A percentile compares a stretch with the other conserved stretches of the same genome.
Evolutionary conservation across 2,888 invertebrate species (phyloP).

Genomic region (Autographa pulchrina): DNA sequence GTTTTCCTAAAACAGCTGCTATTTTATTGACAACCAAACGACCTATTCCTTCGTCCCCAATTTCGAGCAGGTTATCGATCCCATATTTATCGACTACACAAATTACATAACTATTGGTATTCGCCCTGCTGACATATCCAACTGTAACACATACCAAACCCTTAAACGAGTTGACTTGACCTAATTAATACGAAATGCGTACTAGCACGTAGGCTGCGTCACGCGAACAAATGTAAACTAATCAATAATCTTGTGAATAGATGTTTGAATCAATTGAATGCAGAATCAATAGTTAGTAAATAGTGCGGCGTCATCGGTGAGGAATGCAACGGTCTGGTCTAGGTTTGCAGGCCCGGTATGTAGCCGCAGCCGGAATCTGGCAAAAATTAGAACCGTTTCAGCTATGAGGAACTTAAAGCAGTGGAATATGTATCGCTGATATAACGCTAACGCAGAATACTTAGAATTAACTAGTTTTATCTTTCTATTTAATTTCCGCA

Average conservation of each 20-base stretch:
- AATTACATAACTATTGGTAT: constrained; percentile 51
- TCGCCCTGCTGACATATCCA: constrained; percentile 51
- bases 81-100: constrained; percentile 46
- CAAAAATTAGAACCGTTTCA: constrained; percentile 42
- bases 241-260: constrained; percentile 73
- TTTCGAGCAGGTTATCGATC: constrained; percentile 48
- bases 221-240: constrained; percentile 62
- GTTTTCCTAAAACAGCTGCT: constrained; percentile 3
- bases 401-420: constrained; percentile 28
- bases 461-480: neutral
- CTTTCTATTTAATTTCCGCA: neutral
- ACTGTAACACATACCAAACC: constrained; percentile 42
- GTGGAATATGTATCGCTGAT: constrained; percentile 27
- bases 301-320: constrained; percentile 63
- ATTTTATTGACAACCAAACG: neutral
- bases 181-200: constrained; percentile 76
- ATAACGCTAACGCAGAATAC: constrained; percentile 18
- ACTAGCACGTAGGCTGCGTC: constrained; percentile 61
- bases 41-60: constrained; percentile 20
- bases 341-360: constrained; percentile 58
- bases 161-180: constrained; percentile 68
- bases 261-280: constrained; percentile 66
- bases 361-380: constrained; percentile 45
- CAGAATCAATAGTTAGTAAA: constrained; percentile 72
- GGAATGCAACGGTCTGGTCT: constrained; percentile 65